These are phyloP conservation scores for Stigmatopora nigra DNA, from an alignment of 2,113 vertebrate species.

Conservation along the genomic window DNA sequence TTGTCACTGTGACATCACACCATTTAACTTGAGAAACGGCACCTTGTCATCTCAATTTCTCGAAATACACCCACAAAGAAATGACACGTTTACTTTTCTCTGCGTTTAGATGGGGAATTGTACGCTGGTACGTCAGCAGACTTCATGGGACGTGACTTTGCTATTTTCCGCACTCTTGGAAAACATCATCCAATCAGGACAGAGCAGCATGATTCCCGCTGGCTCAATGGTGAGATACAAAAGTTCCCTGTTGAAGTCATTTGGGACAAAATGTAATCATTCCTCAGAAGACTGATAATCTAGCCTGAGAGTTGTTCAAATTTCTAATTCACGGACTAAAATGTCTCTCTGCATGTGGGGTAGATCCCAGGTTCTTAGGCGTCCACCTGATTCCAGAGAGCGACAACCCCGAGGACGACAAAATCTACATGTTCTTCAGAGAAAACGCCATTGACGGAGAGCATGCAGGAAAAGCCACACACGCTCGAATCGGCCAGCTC, in stretches of 20 bases:
- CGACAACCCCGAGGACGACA: slow-evolving; percentile 96
- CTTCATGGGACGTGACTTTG: slow-evolving; percentile 98
- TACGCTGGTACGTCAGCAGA: slow-evolving; percentile 96
- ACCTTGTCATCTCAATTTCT: slow-evolving; percentile 44
- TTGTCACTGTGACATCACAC: slow-evolving; percentile 48
- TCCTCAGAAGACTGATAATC: no score
- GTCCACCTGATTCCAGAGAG: slow-evolving; percentile 90
- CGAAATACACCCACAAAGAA: not conserved
- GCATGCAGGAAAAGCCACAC: slow-evolving; percentile 90
- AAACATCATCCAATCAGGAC: slow-evolving; percentile 95
- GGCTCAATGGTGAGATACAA: slow-evolving; percentile 84
- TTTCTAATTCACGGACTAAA: not conserved
- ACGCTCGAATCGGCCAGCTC: slow-evolving; percentile 92
- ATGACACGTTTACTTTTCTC: slow-evolving; percentile 3
- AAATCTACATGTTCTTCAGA: slow-evolving; percentile 96
- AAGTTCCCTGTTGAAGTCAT: not conserved
- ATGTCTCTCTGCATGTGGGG: slow-evolving; percentile 21
- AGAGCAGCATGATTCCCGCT: slow-evolving; percentile 94
- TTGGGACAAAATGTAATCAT: not conserved
- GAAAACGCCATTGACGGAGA: slow-evolving; percentile 96
- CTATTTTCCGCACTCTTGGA: slow-evolving; percentile 94
- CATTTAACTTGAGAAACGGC: slow-evolving; percentile 59
- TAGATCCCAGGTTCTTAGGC: slow-evolving; percentile 89
- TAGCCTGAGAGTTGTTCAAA: no score
- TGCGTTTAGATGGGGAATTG: slow-evolving; percentile 82